phyloP scores from a whole-genome alignment of 2,888 invertebrate species.

The Pediacus dermestoides region DNA sequence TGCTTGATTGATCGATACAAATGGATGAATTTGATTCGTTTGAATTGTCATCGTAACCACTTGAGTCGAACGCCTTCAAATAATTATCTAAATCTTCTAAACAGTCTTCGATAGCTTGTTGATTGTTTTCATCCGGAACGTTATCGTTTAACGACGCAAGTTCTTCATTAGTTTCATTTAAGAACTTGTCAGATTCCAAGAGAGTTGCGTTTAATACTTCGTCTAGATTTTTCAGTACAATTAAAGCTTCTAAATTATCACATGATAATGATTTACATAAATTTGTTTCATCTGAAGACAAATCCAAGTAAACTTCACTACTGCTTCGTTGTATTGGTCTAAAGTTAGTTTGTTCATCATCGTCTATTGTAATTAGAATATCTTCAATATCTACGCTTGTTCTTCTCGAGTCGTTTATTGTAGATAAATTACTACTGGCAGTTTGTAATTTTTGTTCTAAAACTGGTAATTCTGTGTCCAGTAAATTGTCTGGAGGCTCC shows the following conservation, averaged over 20 bases:
- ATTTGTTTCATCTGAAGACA: conserved; percentile 3
- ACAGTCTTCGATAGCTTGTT: conserved; percentile 49
- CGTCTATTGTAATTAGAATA: conserved; percentile 45
- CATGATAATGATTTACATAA: conserved; percentile 18
- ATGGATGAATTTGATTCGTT: conserved; percentile 16
- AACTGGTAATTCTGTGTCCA: conserved; percentile 45
- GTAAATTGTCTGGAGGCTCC: conserved; percentile 36
- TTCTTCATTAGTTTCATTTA: conserved; percentile 34
- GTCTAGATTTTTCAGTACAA: conserved; percentile 58
- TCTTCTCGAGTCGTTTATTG: conserved; percentile 19
- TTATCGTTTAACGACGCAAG: conserved; percentile 2
- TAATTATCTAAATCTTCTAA: conserved; percentile 55
- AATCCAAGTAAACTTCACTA: conserved; percentile 13
- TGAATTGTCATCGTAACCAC: conserved; percentile 20
- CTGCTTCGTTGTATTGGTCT: conserved; percentile 16
- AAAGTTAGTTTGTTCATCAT: conserved; percentile 19
- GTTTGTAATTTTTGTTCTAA: conserved; percentile 44
- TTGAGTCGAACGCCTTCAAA: conserved; percentile 49
- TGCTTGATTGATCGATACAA: conserved; percentile 19
- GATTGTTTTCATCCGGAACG: conserved; percentile 8
- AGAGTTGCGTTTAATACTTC: conserved; percentile 53
- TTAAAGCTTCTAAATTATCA: conserved; percentile 47
- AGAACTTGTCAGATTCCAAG: conserved; percentile 40
- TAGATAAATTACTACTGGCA: conserved; percentile 14
- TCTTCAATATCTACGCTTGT: conserved; percentile 44